A percentile compares a stretch with the other conserved stretches of the same genome.
These are phyloP conservation scores for Macroteleia sp. DNA, from an alignment of 2,888 invertebrate species.

Conservation along the genomic window DNA sequence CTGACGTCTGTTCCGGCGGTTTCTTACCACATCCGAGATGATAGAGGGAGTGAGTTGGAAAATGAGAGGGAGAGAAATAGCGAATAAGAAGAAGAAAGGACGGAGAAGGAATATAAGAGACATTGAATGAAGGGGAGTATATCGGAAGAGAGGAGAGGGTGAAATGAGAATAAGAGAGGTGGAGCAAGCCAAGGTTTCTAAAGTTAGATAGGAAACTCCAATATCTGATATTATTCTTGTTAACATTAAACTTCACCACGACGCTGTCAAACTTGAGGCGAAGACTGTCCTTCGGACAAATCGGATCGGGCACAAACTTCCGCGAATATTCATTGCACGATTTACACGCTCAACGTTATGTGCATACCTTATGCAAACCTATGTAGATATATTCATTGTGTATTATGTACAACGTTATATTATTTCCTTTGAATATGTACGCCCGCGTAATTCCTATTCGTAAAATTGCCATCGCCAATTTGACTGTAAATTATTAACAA, in stretches of 20 bases:
- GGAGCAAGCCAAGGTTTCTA: slow-evolving; percentile 32
- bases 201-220: slow-evolving; percentile 63
- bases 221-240: slow-evolving; percentile 67
- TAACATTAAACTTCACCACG: slow-evolving; percentile 62
- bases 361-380: slow-evolving; percentile 63
- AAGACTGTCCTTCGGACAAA: slow-evolving; percentile 64
- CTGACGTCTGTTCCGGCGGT: slow-evolving; percentile 70
- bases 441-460: slow-evolving; percentile 43
- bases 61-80: slow-evolving; percentile 26
- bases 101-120: slow-evolving; percentile 19
- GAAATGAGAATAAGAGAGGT: slow-evolving; percentile 35
- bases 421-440: slow-evolving; percentile 59
- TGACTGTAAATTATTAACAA: slow-evolving; percentile 32
- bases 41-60: slow-evolving; percentile 31
- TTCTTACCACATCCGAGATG: slow-evolving; percentile 63
- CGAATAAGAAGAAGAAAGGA: slow-evolving; percentile 10
- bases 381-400: slow-evolving; percentile 64
- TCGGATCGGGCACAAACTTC: slow-evolving; percentile 63
- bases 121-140: slow-evolving; percentile 22
- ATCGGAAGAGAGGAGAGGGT: neutral
- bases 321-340: slow-evolving; percentile 66
- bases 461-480: slow-evolving; percentile 41
- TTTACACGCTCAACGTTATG: slow-evolving; percentile 63
- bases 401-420: slow-evolving; percentile 57
- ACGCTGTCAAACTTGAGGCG: slow-evolving; percentile 64